Conservation (phyloP, 2,888 invertebrate genomes). For the Phrixothrix hirtus region DNA sequence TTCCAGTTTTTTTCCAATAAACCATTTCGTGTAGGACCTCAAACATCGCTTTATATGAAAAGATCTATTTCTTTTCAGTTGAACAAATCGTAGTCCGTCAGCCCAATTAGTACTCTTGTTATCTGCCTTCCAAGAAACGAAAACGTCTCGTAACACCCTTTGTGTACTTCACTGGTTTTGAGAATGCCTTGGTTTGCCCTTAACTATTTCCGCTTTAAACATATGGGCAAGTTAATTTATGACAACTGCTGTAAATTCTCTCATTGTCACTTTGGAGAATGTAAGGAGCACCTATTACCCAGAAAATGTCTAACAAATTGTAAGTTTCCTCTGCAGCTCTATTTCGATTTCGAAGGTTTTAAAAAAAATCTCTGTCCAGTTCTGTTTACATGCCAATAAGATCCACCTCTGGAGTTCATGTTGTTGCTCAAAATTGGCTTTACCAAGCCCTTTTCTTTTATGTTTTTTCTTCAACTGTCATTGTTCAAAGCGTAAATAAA, state of each 20-base stretch:
- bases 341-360: constrained; percentile 42
- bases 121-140: constrained; percentile 34
- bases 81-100: constrained; percentile 34
- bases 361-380: constrained; percentile 38
- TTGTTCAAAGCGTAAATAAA: too few relatives aligned
- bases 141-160: constrained; percentile 42
- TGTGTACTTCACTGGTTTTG: too few relatives aligned
- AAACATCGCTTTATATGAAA: constrained; percentile 34
- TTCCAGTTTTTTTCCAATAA: too few relatives aligned
- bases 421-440: background rate
- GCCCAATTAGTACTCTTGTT: constrained; percentile 38
- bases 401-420: too few relatives aligned
- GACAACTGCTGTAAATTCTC: constrained; percentile 37
- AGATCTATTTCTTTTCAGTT: constrained; percentile 32
- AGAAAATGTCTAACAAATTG: constrained; percentile 34
- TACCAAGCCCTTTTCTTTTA: background rate
- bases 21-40: constrained; percentile 28
- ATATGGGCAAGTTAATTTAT: constrained; percentile 34
- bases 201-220: constrained; percentile 39
- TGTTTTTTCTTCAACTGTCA: too few relatives aligned
- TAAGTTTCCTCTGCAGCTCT: constrained; percentile 40
- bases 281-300: constrained; percentile 27
- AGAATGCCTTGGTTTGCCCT: too few relatives aligned
- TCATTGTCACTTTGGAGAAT: constrained; percentile 39
- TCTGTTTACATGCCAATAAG: too few relatives aligned